These are phyloP conservation scores for Anabacerthia variegaticeps DNA, from an alignment of 2,797 vertebrate genomes.

Conservation along the genomic window DNA sequence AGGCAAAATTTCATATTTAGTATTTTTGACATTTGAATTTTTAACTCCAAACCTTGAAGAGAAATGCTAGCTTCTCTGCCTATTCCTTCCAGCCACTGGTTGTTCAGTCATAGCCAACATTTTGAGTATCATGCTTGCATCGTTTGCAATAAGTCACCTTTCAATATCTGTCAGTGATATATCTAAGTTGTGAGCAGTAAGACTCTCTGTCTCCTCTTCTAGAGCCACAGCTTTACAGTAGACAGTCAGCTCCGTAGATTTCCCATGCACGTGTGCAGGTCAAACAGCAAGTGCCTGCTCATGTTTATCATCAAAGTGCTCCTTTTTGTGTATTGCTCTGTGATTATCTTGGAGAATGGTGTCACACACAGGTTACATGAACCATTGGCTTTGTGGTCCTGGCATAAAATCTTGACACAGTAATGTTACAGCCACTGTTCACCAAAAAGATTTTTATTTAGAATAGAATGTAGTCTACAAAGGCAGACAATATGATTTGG, in stretches of 20 bases:
- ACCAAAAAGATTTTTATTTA: background rate
- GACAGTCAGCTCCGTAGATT: background rate
- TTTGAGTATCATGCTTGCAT: background rate
- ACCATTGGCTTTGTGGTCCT: background rate
- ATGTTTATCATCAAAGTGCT: background rate
- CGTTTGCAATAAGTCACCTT: background rate
- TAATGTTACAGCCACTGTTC: background rate
- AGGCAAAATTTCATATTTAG: background rate
- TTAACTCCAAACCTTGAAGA: background rate
- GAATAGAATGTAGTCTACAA: background rate
- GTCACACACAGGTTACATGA: background rate
- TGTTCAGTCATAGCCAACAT: background rate
- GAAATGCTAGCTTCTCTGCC: background rate
- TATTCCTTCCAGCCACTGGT: background rate
- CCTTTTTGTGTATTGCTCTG: background rate
- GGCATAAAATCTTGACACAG: background rate
- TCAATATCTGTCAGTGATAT: background rate
- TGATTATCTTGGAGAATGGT: background rate
- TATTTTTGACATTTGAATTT: background rate
- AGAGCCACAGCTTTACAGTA: background rate
- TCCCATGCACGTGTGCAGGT: background rate
- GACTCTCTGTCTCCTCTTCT: background rate
- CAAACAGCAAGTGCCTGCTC: background rate
- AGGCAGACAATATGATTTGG: background rate
- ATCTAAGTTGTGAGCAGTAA: background rate